A percentile compares a stretch with the other conserved stretches of the same genome.
phyloP scores from a whole-genome alignment of 2,113 vertebrate genomes.

The Probosciger aterrimus region DNA sequence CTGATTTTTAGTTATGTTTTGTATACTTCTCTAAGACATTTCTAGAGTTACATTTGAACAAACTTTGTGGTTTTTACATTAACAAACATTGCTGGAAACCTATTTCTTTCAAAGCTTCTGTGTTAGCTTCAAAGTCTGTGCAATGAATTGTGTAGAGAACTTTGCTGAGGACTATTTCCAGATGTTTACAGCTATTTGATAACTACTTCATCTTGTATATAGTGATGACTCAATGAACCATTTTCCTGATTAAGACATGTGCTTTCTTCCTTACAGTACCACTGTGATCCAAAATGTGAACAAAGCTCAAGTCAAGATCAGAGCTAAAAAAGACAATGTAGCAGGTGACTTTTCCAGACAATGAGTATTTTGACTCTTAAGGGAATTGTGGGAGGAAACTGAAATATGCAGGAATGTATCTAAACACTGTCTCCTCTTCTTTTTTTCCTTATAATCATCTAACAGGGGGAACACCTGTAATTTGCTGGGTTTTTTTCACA shows the following conservation, averaged over 20 bases:
- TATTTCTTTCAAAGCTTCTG: not conserved
- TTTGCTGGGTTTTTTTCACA: not conserved
- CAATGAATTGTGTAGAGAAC: not conserved
- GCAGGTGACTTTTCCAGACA: conserved; percentile 80
- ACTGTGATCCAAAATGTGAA: conserved; percentile 99
- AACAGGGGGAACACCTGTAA: not conserved
- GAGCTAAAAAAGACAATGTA: conserved; percentile 96
- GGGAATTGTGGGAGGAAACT: not conserved
- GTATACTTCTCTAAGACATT: not conserved
- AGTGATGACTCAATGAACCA: not conserved
- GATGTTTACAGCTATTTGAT: not conserved
- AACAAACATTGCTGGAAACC: not conserved
- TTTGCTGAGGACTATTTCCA: not conserved
- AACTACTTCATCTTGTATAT: not conserved
- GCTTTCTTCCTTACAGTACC: conserved; percentile 78
- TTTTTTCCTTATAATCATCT: not conserved
- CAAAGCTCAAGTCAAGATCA: conserved; percentile 97
- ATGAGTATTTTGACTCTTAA: not conserved
- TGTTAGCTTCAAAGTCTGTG: not conserved
- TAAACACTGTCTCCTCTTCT: not conserved
- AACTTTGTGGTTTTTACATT: not conserved
- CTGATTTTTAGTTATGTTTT: not conserved
- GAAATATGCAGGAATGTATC: not conserved
- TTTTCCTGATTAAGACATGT: not conserved
- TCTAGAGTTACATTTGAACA: not conserved